Conservation (phyloP, 2,113 vertebrate species). For the Galeopterus variegatus region DNA sequence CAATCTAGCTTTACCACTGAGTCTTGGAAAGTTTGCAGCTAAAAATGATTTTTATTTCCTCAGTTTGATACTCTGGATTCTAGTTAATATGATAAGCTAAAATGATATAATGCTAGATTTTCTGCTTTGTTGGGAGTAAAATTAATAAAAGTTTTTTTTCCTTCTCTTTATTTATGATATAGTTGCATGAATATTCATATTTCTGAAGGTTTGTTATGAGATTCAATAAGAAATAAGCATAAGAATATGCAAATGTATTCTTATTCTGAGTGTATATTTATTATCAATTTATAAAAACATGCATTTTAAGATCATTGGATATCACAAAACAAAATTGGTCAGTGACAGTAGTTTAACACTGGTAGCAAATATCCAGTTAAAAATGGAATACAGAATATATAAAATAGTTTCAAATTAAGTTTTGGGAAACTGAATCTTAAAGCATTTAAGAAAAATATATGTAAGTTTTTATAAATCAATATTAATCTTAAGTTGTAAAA, state of each 20-base stretch:
- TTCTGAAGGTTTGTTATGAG: neutral
- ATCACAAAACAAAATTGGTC: neutral
- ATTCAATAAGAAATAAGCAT: constrained; percentile 31
- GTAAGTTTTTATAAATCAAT: constrained; percentile 2
- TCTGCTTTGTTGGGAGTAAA: constrained; percentile 3
- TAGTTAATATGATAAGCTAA: constrained; percentile 82
- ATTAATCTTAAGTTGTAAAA: constrained; percentile 65
- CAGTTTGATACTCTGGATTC: constrained; percentile 70
- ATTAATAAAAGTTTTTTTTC: constrained; percentile 6
- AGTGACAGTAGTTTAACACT: neutral
- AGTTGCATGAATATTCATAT: constrained; percentile 6
- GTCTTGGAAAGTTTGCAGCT: constrained; percentile 82
- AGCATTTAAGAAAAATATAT: constrained; percentile 24
- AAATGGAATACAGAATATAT: neutral
- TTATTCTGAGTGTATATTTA: neutral
- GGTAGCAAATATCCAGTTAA: neutral
- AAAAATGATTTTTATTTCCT: constrained; percentile 71
- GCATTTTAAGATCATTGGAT: neutral
- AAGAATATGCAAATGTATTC: neutral
- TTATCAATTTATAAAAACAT: neutral
- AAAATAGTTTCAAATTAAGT: neutral
- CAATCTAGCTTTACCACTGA: constrained; percentile 84
- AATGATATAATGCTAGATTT: constrained; percentile 59
- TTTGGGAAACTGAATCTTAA: neutral
- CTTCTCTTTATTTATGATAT: neutral